Base-by-base conservation (phyloP, 2,888 invertebrate species). In the Eupithecia pulchellata region DNA sequence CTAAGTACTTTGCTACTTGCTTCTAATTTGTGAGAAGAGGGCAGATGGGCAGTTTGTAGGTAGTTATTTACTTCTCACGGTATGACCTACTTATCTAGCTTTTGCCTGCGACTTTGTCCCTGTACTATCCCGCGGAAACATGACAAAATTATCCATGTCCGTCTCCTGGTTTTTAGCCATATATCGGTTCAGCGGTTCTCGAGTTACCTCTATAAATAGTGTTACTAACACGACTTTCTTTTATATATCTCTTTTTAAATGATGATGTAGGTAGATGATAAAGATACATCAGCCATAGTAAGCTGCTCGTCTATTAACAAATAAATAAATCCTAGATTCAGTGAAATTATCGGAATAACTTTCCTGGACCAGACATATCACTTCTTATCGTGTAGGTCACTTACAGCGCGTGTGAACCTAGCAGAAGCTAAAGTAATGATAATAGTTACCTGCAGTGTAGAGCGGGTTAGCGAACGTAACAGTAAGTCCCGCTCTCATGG, bases 381-480 rank as follows among this genome's bases (percentile, higher is more conserved):
- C 25, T n/a, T n/a, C 3, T 34, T 34, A 5, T 39, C 39, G 17
- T 39, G 39, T 39, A 39, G 14, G 4, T 39, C 4, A 5, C 5
- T 39, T n/a, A n/a, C n/a, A n/a, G 39, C 39, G 14, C 14, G 36
- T 39, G 39, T 39, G 13, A 39, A 39, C 0, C n/a, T 42, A 17
- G n/a, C 42, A 42, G n/a, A 42, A n/a, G n/a, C n/a, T 47, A 52
- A 25, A 52, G n/a, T 32, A 52, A 55, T 36, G 61, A n/a, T 61
- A 9, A n/a, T 61, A 9, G 14, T 61, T 72, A 96, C 96, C 96
- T 83, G 95, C 93, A 14, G 96, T 97, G 82, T 96, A 96, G 52
- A 96, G 87, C 0, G 96, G 96, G 84, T 96, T 97, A 4, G 96
- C 96, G 79, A 96, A 96, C 0, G 96, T 96, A 17, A 96, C 96